Conservation (phyloP, 2,888 invertebrate species). For the Drosophila pseudotalamancana region DNA sequence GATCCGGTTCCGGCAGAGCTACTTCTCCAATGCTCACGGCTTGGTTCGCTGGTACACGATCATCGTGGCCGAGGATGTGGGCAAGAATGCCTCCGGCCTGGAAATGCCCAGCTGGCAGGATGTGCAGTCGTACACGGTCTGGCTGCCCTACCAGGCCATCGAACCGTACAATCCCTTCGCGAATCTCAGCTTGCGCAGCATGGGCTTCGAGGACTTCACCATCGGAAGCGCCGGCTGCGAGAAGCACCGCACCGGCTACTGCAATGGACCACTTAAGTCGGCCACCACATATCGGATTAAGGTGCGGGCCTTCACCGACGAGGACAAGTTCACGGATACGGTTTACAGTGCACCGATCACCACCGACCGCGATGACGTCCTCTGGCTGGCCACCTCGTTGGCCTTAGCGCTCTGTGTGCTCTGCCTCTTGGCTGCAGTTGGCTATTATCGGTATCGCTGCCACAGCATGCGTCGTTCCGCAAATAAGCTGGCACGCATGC, state of each 20-base stretch:
- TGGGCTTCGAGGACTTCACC: slow-evolving; percentile 93
- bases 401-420: slow-evolving; percentile 49
- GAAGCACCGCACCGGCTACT: slow-evolving; percentile 90
- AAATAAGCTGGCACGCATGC: slow-evolving; percentile 87
- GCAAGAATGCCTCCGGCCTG: slow-evolving; percentile 90
- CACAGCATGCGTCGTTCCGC: slow-evolving; percentile 86
- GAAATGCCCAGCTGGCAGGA: slow-evolving; percentile 97
- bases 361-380: slow-evolving; percentile 87
- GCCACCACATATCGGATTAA: slow-evolving; percentile 95
- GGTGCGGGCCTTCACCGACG: slow-evolving; percentile 96
- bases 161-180: slow-evolving; percentile 96
- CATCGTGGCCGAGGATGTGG: slow-evolving; percentile 94
- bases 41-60: slow-evolving; percentile 92
- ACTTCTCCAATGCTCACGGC: slow-evolving; percentile 94
- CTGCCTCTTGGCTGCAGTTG: slow-evolving; percentile 67
- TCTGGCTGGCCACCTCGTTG: slow-evolving; percentile 37
- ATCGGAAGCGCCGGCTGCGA: slow-evolving; percentile 93
- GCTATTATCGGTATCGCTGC: slow-evolving; percentile 87
- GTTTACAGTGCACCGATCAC: slow-evolving; percentile 94
- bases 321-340: slow-evolving; percentile 97
- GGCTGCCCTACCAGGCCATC: slow-evolving; percentile 97
- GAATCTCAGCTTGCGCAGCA: slow-evolving; percentile 85
- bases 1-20: slow-evolving; percentile 93
- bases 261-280: slow-evolving; percentile 98
- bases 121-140: slow-evolving; percentile 93